Evolutionary conservation across 2,888 invertebrate species (phyloP), one percentile per base, ranked within the genome.

Genomic region (Pachycephus smyrnensis): DNA sequence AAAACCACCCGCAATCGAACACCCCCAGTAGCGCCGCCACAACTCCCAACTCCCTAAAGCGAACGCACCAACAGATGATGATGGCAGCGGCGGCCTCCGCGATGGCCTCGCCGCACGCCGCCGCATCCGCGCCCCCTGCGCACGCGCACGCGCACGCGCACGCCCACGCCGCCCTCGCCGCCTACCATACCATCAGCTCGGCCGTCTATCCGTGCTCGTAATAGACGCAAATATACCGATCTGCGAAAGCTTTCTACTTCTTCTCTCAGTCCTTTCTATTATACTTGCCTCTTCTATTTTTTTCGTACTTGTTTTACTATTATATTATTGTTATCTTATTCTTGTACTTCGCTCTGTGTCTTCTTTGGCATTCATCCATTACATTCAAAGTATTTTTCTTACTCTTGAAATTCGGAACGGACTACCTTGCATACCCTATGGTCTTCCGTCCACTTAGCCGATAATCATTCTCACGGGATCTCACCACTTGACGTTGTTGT

Each of bases 171-270:
- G 93, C 93, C 93, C 93, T 93, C 93, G 93, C 91, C 90, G 91
- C 92, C 90, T 92, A 93, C 95, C 95, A 94, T 94, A 95, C 94
- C 94, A 95, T 93, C 92, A 93, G 93, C 92, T 94, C 95, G 93
- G 95, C 95, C 94, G 95, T 95, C 94, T 95, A 95, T 95, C 95
- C 95, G 95, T 95, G 95, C 94, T 95, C 95, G 95, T 95, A 95
- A 95, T 95, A 92, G 93, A 93, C 82, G 80, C 81, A 79, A 83
- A 80, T 32, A 69, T 86, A 81, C 82, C 84, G 85, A 73, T 73
- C 73, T 73, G 73, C 73, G 73, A 80, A 82, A 84, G 83, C 84
- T 80, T 77, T 81, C 78, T 76, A 79, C 80, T 79, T 80, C 74
- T 82, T 80, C 79, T 80, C 79, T 71, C 79, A 37, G 68, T 75